These are phyloP conservation scores for Cyprinus carpio DNA, from an alignment of 2,113 vertebrate species.

Conservation along the genomic window DNA sequence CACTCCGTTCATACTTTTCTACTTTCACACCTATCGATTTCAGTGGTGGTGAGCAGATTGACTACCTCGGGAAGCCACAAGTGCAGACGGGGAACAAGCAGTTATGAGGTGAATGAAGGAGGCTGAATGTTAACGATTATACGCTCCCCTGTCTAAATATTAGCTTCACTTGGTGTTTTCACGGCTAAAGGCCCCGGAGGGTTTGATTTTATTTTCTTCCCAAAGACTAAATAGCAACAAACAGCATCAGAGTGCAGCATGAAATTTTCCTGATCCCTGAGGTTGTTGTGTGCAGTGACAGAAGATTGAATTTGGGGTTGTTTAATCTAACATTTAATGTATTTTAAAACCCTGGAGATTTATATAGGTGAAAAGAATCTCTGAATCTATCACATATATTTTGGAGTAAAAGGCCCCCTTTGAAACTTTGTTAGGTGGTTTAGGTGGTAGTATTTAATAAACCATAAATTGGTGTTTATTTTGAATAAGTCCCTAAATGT, in stretches of 20 bases:
- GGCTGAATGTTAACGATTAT: neutral
- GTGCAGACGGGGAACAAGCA: slow-evolving; percentile 6
- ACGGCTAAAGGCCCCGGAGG: neutral
- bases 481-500: neutral
- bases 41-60: slow-evolving; percentile 17
- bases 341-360: slow-evolving; percentile 16
- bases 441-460: too few species aligned
- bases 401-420: neutral
- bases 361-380: neutral
- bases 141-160: slow-evolving; percentile 5
- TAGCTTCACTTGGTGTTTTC: neutral
- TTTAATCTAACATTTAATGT: neutral
- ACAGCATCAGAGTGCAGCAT: neutral
- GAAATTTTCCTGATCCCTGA: slow-evolving; percentile 7
- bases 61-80: slow-evolving; percentile 21
- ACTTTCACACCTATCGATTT: slow-evolving; percentile 45
- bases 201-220: slow-evolving; percentile 9
- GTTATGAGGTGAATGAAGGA: slow-evolving; percentile 17
- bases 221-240: neutral
- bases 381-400: neutral
- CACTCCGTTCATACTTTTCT: slow-evolving; percentile 27
- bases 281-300: neutral
- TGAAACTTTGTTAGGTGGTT: neutral
- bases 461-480: neutral
- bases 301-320: slow-evolving; percentile 12